phyloP scores from a whole-genome alignment of 2,888 invertebrate species.

The Acheta domesticus region DNA sequence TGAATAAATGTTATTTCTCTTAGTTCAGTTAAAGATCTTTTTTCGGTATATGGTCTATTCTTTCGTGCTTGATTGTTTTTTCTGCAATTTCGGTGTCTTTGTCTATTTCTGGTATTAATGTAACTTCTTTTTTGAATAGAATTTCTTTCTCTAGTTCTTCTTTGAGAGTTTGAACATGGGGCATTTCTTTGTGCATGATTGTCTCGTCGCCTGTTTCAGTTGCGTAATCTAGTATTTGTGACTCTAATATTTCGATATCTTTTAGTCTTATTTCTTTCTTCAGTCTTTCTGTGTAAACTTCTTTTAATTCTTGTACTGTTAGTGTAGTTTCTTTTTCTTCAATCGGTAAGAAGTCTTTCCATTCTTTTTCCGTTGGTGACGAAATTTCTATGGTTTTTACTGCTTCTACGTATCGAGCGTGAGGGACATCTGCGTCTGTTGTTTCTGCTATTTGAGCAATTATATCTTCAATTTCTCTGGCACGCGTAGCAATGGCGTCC shows the following conservation, averaged over 20 bases:
- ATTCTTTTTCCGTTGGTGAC: background rate
- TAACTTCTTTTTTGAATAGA: too few relatives aligned
- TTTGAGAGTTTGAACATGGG: too few relatives aligned
- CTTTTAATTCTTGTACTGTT: background rate
- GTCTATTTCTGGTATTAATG: too few relatives aligned
- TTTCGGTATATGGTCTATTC: too few relatives aligned
- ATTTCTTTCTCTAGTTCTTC: too few relatives aligned
- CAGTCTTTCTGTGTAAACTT: background rate
- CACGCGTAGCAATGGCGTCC: background rate
- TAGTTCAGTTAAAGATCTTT: too few relatives aligned
- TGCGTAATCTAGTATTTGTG: constrained; percentile 21
- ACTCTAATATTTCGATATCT: background rate
- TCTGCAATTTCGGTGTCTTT: too few relatives aligned
- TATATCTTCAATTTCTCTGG: background rate
- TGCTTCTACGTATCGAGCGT: background rate
- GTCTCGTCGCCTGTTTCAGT: background rate
- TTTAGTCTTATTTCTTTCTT: background rate
- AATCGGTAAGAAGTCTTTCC: background rate
- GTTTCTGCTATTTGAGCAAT: background rate
- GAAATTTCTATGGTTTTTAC: background rate
- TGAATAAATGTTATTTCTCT: too few relatives aligned
- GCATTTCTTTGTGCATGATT: background rate
- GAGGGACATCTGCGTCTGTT: background rate
- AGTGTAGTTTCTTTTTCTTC: background rate
- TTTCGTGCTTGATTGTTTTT: too few relatives aligned